phyloP scores from a whole-genome alignment of 2,113 vertebrate genomes.

The Cyanistes caeruleus region DNA sequence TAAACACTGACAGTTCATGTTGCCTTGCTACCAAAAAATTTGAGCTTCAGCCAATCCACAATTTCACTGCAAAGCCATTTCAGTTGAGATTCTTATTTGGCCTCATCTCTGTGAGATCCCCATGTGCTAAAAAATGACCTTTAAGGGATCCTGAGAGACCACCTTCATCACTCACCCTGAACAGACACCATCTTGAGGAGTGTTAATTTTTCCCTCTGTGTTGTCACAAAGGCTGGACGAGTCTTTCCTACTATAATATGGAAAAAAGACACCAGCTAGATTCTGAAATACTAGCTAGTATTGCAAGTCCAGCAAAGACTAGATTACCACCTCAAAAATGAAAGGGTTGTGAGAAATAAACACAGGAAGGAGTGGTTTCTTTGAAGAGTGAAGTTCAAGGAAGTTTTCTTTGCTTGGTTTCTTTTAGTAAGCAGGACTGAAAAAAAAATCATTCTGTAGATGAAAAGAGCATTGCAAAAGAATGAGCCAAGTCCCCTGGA shows the following conservation, averaged over 20 bases:
- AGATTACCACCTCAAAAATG: neutral
- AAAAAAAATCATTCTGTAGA: neutral
- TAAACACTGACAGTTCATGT: neutral
- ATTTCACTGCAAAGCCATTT: neutral
- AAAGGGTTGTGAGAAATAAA: neutral
- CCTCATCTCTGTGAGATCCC: neutral
- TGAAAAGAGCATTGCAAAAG: neutral
- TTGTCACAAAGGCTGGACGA: neutral
- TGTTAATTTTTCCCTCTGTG: neutral
- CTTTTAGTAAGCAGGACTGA: neutral
- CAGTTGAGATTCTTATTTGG: neutral
- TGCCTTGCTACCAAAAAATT: neutral
- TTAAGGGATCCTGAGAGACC: neutral
- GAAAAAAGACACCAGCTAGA: neutral
- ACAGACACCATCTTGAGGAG: neutral
- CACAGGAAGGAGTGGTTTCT: neutral
- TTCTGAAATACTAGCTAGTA: neutral
- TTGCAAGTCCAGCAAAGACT: neutral
- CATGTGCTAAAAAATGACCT: neutral
- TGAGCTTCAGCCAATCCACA: neutral
- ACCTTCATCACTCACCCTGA: neutral
- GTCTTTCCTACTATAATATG: neutral
- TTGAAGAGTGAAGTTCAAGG: neutral
- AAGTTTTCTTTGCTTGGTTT: neutral
- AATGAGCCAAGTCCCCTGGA: neutral